Conservation (phyloP, 1,140 invertebrate genomes). For the Trichomalopsis sarcophagae region DNA sequence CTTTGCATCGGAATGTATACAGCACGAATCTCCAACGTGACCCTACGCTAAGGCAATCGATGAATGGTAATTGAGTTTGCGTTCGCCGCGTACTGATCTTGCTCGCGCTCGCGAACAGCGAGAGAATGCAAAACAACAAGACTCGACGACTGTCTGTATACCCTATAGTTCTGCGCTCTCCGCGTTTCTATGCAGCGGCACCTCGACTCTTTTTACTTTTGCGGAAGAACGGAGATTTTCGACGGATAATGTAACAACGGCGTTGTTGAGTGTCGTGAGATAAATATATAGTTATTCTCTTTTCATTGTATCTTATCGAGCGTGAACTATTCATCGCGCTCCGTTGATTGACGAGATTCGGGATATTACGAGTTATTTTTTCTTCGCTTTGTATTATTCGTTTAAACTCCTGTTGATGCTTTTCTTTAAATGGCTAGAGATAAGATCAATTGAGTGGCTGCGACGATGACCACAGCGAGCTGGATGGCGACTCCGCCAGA, state of each 20-base stretch:
- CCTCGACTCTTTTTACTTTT: neutral
- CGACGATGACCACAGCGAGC: constrained; percentile 68
- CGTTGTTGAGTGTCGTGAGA: no score
- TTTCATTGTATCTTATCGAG: neutral
- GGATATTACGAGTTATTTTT: neutral
- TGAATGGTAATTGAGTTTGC: constrained; percentile 40
- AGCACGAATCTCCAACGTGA: constrained; percentile 37
- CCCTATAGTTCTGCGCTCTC: neutral
- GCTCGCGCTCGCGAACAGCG: neutral
- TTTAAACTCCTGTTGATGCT: constrained; percentile 8
- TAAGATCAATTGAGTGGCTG: constrained; percentile 69
- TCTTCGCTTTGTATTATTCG: constrained; percentile 20
- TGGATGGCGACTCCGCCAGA: constrained; percentile 69
- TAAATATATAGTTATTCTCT: neutral
- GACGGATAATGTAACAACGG: neutral
- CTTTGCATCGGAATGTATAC: constrained; percentile 55
- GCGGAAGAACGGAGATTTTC: neutral
- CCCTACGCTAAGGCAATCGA: constrained; percentile 32
- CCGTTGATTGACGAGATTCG: constrained; percentile 10
- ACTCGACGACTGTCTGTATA: neutral
- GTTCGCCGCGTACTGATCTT: neutral
- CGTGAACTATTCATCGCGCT: neutral
- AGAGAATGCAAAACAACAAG: constrained; percentile 12
- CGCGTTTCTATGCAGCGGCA: neutral
- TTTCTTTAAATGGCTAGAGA: constrained; percentile 65